Conservation (phyloP, 2,888 invertebrate species). For the Ellobium chinense region DNA sequence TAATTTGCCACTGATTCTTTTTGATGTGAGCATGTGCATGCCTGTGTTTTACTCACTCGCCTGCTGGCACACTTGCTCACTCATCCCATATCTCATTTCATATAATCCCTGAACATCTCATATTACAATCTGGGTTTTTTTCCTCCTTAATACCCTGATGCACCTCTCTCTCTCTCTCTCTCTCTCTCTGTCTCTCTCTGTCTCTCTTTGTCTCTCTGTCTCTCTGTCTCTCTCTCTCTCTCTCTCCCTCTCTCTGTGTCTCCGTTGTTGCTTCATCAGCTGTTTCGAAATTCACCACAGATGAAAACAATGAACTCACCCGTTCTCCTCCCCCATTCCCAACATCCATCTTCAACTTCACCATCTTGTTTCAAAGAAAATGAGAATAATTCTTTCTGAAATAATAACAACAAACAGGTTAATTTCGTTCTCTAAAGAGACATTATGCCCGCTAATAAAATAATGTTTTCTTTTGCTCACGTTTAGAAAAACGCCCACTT, state of each 20-base stretch:
- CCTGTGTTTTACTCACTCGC: too few species aligned
- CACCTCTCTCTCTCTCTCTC: not conserved
- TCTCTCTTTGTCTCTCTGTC: not conserved
- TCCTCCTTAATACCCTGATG: too few species aligned
- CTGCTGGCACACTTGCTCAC: too few species aligned
- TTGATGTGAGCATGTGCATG: too few species aligned
- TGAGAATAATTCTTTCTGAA: not conserved
- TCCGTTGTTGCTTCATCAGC: too few species aligned
- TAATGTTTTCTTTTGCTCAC: too few species aligned
- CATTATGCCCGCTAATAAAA: too few species aligned
- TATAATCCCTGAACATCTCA: not conserved
- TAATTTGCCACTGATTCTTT: too few species aligned
- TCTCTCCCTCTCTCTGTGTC: too few species aligned
- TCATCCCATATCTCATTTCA: not conserved
- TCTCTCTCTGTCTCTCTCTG: not conserved
- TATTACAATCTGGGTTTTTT: not conserved
- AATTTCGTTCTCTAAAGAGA: not conserved
- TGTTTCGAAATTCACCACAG: not conserved
- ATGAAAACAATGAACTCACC: not conserved
- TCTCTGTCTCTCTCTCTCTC: not conserved
- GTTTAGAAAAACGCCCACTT: too few species aligned
- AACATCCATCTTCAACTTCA: not conserved
- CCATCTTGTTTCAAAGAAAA: not conserved
- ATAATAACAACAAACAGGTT: not conserved
- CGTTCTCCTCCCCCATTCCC: not conserved